phyloP scores from a whole-genome alignment of 2,797 vertebrate species.

The Falco cherrug region DNA sequence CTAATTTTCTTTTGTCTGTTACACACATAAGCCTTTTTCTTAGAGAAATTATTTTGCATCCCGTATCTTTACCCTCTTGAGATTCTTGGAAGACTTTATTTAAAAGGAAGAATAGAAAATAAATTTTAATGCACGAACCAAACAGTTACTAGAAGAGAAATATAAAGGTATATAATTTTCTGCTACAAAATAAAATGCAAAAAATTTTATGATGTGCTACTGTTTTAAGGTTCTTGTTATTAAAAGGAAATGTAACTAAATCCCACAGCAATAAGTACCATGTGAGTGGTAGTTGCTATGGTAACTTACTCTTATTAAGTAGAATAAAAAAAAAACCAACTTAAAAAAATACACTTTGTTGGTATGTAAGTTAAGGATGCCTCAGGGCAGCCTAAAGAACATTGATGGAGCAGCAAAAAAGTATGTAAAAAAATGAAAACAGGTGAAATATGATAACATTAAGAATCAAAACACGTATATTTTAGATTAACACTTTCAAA shows the following conservation, averaged over 20 bases:
- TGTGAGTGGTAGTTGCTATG: conserved; percentile 72
- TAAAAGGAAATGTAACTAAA: conserved; percentile 71
- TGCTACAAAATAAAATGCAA: conserved; percentile 7
- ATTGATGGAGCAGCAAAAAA: neutral
- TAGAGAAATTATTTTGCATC: neutral
- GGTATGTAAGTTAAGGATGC: conserved; percentile 55
- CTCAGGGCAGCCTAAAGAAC: conserved; percentile 38
- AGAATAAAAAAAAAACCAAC: conserved; percentile 13
- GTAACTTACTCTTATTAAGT: conserved; percentile 73
- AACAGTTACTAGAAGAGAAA: neutral
- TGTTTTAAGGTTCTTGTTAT: conserved; percentile 56
- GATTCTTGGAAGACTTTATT: neutral
- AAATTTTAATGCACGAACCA: neutral
- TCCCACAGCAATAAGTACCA: conserved; percentile 65
- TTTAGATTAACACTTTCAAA: conserved; percentile 22
- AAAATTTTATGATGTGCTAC: conserved; percentile 11
- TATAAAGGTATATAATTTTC: conserved; percentile 35
- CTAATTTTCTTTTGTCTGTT: neutral
- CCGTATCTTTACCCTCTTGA: neutral
- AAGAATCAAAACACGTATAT: neutral
- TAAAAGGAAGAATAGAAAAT: neutral
- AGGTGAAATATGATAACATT: neutral
- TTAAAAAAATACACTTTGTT: conserved; percentile 44
- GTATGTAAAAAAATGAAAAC: conserved; percentile 1
- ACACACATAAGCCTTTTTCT: neutral